Conservation (phyloP, 1,140 invertebrate species). For the Euura saliciscinereae region DNA sequence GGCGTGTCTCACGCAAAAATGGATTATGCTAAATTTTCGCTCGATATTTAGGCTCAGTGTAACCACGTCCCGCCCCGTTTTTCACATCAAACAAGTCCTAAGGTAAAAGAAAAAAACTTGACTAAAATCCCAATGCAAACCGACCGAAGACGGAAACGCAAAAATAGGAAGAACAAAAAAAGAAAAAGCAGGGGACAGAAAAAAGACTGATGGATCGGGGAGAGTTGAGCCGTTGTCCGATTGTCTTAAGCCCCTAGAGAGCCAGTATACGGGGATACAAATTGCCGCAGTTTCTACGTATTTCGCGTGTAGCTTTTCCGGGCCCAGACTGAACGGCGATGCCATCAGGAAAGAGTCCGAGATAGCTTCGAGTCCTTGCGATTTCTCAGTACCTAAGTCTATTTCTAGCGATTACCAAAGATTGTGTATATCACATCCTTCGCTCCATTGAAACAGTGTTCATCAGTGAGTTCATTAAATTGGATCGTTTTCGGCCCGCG, state of each 20-base stretch:
- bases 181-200: constrained; percentile 9
- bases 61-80: too few species aligned
- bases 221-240: constrained; percentile 20
- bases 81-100: not conserved
- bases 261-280: constrained; percentile 23
- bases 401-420: too few species aligned
- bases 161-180: constrained; percentile 22
- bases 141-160: not conserved
- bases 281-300: constrained; percentile 25
- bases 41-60: not conserved
- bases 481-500: too few species aligned
- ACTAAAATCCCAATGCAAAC: not conserved
- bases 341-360: too few species aligned
- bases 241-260: constrained; percentile 26
- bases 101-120: not conserved
- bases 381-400: constrained; percentile 25
- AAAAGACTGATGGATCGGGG: not conserved
- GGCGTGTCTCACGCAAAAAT: not conserved
- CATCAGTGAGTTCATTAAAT: too few species aligned
- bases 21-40: not conserved
- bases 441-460: too few species aligned
- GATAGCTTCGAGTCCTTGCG: too few species aligned
- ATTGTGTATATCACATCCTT: too few species aligned
- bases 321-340: too few species aligned
- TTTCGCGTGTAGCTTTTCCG: not conserved